phyloP scores from a whole-genome alignment of 2,113 vertebrate genomes.

The Oryzias woworae region DNA sequence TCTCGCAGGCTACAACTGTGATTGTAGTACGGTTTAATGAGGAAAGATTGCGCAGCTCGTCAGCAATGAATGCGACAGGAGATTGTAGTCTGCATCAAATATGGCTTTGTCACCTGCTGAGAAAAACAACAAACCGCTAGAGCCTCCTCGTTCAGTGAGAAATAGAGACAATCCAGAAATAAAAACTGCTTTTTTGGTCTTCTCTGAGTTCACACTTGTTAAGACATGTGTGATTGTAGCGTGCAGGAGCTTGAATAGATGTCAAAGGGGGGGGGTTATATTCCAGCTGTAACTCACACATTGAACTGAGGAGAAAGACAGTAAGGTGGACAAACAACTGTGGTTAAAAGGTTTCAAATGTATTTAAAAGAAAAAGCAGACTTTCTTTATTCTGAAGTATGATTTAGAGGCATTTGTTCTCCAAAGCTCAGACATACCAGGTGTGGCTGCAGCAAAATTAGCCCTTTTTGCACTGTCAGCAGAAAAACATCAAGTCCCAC shows the following conservation, averaged over 20 bases:
- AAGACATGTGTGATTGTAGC: conserved; percentile 39
- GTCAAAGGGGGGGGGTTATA: too few species aligned
- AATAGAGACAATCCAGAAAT: neutral
- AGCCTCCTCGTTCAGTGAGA: conserved; percentile 1
- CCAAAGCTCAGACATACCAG: too few species aligned
- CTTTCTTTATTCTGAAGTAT: too few species aligned
- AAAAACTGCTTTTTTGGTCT: neutral
- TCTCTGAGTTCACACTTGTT: conserved; percentile 26
- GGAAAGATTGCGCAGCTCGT: neutral
- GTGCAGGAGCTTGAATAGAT: conserved; percentile 40
- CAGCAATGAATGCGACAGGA: conserved; percentile 8
- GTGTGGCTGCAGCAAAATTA: too few species aligned
- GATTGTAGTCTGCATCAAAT: conserved; percentile 15
- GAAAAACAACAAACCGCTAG: neutral
- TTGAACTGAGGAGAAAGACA: too few species aligned
- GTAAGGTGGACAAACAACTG: too few species aligned
- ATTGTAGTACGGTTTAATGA: conserved; percentile 5
- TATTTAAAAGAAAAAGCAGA: too few species aligned
- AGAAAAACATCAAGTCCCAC: too few species aligned
- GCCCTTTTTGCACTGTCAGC: too few species aligned
- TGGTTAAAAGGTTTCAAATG: too few species aligned
- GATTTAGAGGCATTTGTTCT: too few species aligned
- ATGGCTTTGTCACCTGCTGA: conserved; percentile 5
- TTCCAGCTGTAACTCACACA: too few species aligned
- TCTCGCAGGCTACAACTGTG: conserved; percentile 8